A percentile compares a stretch with the other conserved stretches of the same genome.
These are phyloP conservation scores for Tipula helvola DNA, from an alignment of 2,888 invertebrate genomes.

Conservation along the genomic window DNA sequence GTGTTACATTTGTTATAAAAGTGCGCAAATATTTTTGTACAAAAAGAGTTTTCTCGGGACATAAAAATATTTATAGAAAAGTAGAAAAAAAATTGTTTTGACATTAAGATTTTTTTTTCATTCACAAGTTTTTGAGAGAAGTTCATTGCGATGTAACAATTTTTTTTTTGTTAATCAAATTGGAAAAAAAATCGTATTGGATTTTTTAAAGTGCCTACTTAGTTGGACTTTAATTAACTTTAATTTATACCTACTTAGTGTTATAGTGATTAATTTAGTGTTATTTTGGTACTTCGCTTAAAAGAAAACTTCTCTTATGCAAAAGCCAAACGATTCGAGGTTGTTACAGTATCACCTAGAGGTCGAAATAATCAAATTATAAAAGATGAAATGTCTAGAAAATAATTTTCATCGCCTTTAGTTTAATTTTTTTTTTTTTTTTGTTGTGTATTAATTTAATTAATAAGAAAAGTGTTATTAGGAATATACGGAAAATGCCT, in stretches of 20 bases:
- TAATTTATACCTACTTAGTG: background rate
- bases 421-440: background rate
- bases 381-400: background rate
- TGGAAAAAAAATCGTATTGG: background rate
- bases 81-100: background rate
- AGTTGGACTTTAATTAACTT: background rate
- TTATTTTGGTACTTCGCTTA: background rate
- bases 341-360: slow-evolving; percentile 4
- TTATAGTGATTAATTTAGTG: background rate
- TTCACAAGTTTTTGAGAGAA: background rate
- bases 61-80: background rate
- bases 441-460: background rate
- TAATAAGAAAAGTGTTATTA: background rate
- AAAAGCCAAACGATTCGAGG: background rate
- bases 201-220: background rate
- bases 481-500: background rate
- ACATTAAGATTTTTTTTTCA: background rate
- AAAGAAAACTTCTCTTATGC: background rate
- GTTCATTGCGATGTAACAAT: background rate
- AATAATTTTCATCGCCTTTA: background rate
- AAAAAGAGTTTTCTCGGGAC: background rate
- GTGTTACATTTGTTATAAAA: background rate
- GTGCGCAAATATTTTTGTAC: background rate
- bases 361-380: background rate
- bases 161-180: background rate